Conservation (phyloP, 2,797 vertebrate genomes). For the Emydoidea blandingii region DNA sequence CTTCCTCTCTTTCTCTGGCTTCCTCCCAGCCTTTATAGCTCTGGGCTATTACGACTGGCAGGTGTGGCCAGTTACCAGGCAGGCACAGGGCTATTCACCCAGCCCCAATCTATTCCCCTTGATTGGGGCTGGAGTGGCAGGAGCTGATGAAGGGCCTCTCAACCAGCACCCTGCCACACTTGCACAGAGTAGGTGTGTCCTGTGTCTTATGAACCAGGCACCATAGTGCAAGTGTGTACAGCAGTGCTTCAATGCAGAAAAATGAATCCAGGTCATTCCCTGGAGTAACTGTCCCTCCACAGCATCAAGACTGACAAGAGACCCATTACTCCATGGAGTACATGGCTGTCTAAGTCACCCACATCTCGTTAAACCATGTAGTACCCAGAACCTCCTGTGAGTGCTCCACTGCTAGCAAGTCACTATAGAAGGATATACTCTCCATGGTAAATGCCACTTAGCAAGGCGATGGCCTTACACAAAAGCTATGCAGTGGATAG, state of each 20-base stretch:
- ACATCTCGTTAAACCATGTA: neutral
- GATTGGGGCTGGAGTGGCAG: too few species aligned
- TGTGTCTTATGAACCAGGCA: neutral
- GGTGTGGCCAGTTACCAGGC: too few species aligned
- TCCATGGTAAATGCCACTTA: neutral
- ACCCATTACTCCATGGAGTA: neutral
- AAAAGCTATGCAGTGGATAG: fast-evolving
- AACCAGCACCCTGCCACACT: too few species aligned
- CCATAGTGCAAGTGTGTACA: neutral
- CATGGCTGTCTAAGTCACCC: neutral
- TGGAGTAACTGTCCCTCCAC: neutral
- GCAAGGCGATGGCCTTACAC: neutral
- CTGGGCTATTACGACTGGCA: too few species aligned
- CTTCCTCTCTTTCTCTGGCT: too few species aligned
- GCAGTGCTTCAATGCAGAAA: neutral
- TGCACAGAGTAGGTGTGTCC: neutral
- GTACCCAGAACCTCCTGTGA: neutral
- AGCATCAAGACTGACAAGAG: neutral
- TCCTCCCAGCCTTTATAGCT: too few species aligned
- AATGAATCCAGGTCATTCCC: neutral
- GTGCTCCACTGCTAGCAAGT: neutral
- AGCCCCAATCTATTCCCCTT: too few species aligned
- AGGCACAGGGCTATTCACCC: too few species aligned
- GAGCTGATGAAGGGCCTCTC: too few species aligned
- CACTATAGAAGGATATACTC: fast-evolving